These are phyloP conservation scores for Steatornis caripensis DNA, from an alignment of 2,113 vertebrate genomes.

Conservation along the genomic window DNA sequence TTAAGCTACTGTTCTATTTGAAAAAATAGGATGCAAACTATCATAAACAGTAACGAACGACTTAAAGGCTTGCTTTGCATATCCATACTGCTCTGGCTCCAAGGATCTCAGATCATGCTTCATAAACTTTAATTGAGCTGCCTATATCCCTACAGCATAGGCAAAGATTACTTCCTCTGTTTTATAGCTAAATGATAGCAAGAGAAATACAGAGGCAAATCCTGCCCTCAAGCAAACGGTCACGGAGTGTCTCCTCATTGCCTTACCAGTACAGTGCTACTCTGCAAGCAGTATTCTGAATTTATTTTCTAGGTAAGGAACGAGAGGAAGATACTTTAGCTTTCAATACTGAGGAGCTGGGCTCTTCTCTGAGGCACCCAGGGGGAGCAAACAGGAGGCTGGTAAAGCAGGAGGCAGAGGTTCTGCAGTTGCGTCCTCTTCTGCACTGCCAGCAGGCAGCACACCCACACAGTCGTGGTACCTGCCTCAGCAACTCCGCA, in stretches of 20 bases:
- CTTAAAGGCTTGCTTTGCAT: slow-evolving; percentile 2
- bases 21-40: neutral
- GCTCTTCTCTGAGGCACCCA: neutral
- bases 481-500: neutral
- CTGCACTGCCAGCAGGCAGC: neutral
- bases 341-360: neutral
- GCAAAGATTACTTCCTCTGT: slow-evolving; percentile 14
- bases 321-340: neutral
- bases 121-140: slow-evolving; percentile 49
- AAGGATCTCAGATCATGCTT: neutral
- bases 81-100: neutral
- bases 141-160: neutral
- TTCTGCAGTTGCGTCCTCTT: neutral
- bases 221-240: neutral
- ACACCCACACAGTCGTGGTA: no score
- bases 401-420: neutral
- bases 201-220: slow-evolving; percentile 11
- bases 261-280: neutral
- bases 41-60: neutral
- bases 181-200: slow-evolving; percentile 6
- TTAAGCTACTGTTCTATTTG: neutral
- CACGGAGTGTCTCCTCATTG: neutral
- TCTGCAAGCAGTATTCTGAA: neutral
- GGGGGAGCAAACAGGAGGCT: neutral
- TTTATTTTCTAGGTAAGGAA: neutral